Base-by-base conservation (phyloP, 2,888 invertebrate genomes). In the Ochropacha duplaris region DNA sequence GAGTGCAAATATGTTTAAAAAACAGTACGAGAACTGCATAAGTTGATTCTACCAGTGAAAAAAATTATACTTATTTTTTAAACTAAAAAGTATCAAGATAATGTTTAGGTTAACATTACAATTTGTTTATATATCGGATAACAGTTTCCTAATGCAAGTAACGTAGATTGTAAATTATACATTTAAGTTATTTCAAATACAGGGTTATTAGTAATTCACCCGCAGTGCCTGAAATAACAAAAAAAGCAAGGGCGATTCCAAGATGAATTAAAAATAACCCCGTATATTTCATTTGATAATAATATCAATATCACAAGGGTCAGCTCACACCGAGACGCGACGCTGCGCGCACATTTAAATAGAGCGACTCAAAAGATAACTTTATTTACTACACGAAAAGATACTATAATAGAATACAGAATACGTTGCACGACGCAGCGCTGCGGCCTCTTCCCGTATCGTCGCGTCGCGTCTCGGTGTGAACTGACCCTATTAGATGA, bases 281-380 rank as follows among this genome's bases (percentile, higher is more conserved):
- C n/a, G n/a, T n/a, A n/a, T n/a, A n/a, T n/a, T n/a, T n/a, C n/a
- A n/a, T 24, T 24, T 2, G 24, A 24, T 24, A 24, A 24, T 24
- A 5, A 4, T 5, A 24, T 24, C 5, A 24, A 24, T 5, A 24
- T 24, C 24, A 24, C 55, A 56, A 61, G 60, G 57, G 60, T 61
- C 61, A 56, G 61, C 58, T 58, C 58, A 58, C 56, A 60, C 57
- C 60, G 60, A 60, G 55, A 60, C 60, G 60, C 60, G 60, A 60
- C 57, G 52, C 34, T n/a, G n/a, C n/a, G n/a, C n/a, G n/a, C n/a
- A n/a, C n/a, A n/a, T n/a, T n/a, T n/a, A n/a, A n/a, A n/a, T n/a
- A n/a, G n/a, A n/a, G n/a, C n/a, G n/a, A n/a, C n/a, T n/a, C n/a
- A n/a, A n/a, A n/a, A n/a, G n/a, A n/a, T n/a, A n/a, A n/a, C n/a